Conservation (phyloP, 2,888 invertebrate genomes). For the Lacanobia oleracea region DNA sequence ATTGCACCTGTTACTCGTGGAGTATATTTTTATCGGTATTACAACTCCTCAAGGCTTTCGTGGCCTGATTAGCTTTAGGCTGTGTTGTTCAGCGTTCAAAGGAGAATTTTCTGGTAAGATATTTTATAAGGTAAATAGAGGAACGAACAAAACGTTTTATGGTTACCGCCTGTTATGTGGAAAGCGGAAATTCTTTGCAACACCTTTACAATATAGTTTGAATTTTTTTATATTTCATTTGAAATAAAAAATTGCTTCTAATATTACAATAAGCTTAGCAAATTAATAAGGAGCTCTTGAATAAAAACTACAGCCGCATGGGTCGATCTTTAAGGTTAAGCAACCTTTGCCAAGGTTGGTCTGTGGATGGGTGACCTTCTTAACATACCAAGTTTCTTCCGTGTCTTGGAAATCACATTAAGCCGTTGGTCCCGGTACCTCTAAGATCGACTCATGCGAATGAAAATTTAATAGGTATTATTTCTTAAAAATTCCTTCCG, state of each 20-base stretch:
- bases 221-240: not conserved
- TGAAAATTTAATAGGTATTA: not conserved
- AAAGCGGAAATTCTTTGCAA: not conserved
- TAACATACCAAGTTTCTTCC: too few relatives aligned
- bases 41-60: constrained; percentile 54
- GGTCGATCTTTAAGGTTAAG: too few relatives aligned
- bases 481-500: not conserved
- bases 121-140: constrained; percentile 21
- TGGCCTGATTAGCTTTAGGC: constrained; percentile 52
- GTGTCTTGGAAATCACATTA: too few relatives aligned
- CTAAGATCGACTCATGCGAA: not conserved
- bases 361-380: too few relatives aligned
- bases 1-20: constrained; percentile 55
- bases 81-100: constrained; percentile 27
- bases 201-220: not conserved
- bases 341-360: too few relatives aligned
- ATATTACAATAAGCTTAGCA: too few relatives aligned
- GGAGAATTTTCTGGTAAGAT: constrained; percentile 17
- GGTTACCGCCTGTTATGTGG: not conserved
- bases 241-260: too few relatives aligned
- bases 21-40: constrained; percentile 60
- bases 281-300: too few relatives aligned
- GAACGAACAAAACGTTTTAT: constrained; percentile 17
- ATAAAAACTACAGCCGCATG: too few relatives aligned
- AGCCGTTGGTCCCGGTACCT: too few relatives aligned